Percentiles rank a stretch among this genome's conserved stretches.
These are phyloP conservation scores for Crenichthys baileyi DNA, from an alignment of 2,797 vertebrate species.

Conservation along the genomic window DNA sequence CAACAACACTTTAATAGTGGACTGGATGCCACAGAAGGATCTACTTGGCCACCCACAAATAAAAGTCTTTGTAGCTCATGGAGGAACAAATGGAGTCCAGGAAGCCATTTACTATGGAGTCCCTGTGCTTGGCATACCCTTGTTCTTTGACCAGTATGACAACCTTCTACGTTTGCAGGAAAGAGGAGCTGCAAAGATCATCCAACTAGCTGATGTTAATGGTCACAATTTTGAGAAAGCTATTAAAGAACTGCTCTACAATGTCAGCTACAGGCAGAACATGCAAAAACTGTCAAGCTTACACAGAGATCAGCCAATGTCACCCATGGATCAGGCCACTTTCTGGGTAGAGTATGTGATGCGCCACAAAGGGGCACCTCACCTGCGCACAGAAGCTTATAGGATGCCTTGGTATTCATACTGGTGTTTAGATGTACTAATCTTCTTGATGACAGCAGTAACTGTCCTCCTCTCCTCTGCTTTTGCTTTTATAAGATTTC, in stretches of 20 bases:
- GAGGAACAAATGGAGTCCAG: slow-evolving; percentile 80
- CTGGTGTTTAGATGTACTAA: slow-evolving; percentile 68
- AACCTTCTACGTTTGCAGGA: slow-evolving; percentile 74
- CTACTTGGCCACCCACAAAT: slow-evolving; percentile 78
- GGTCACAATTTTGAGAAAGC: slow-evolving; percentile 54
- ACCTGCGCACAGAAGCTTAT: slow-evolving; percentile 73
- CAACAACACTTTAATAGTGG: slow-evolving; percentile 78
- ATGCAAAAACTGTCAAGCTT: slow-evolving; percentile 71
- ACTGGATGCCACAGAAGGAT: slow-evolving; percentile 82
- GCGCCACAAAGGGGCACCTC: slow-evolving; percentile 74
- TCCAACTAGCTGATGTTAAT: slow-evolving; percentile 55
- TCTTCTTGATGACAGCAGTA: slow-evolving; percentile 37
- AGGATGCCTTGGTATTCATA: slow-evolving; percentile 78
- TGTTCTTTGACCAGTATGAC: slow-evolving; percentile 81
- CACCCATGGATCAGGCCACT: slow-evolving; percentile 67
- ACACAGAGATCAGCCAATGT: slow-evolving; percentile 72
- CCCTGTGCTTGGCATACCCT: slow-evolving; percentile 75
- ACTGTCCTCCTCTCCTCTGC: slow-evolving; percentile 18
- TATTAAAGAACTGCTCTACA: slow-evolving; percentile 55
- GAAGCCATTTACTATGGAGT: slow-evolving; percentile 79
- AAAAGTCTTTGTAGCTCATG: slow-evolving; percentile 77
- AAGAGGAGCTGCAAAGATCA: slow-evolving; percentile 68
- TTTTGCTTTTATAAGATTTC: slow-evolving; percentile 33
- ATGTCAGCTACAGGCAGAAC: slow-evolving; percentile 67
- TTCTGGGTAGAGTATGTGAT: slow-evolving; percentile 82